phyloP scores from a whole-genome alignment of 2,888 invertebrate genomes.

The Calephelis perditalis region DNA sequence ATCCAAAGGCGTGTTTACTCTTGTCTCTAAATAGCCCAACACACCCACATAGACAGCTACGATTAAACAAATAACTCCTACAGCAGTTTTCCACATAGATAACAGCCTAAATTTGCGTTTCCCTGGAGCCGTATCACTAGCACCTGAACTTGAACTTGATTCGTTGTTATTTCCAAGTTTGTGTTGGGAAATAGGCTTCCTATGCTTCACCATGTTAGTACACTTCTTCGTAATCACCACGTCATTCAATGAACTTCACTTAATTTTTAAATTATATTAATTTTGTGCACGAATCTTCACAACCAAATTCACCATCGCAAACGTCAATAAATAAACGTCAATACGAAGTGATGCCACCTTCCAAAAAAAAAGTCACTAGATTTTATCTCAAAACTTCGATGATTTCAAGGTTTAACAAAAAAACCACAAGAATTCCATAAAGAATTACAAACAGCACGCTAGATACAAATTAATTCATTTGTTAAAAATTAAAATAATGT shows the following conservation, averaged over 20 bases:
- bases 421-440: too few species aligned
- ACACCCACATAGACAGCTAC: slow-evolving; percentile 87
- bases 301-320: neutral
- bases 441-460: too few species aligned
- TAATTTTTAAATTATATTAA: neutral
- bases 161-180: slow-evolving; percentile 46
- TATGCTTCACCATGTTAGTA: slow-evolving; percentile 51
- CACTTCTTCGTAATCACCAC: slow-evolving; percentile 12
- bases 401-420: too few species aligned
- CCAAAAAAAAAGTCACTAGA: too few species aligned
- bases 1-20: slow-evolving; percentile 91
- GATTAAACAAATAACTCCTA: slow-evolving; percentile 80
- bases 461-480: too few species aligned
- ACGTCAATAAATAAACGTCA: neutral
- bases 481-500: too few species aligned
- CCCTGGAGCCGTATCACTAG: slow-evolving; percentile 40
- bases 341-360: neutral
- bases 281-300: neutral
- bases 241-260: neutral
- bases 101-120: slow-evolving; percentile 42
- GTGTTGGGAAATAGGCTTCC: slow-evolving; percentile 45
- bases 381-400: too few species aligned
- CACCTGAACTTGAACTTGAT: slow-evolving; percentile 50
- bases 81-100: slow-evolving; percentile 78
- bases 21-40: slow-evolving; percentile 90